A percentile compares a stretch with the other conserved stretches of the same genome.
phyloP scores from a whole-genome alignment of 2,888 invertebrate genomes.

The Dryococelus australis region DNA sequence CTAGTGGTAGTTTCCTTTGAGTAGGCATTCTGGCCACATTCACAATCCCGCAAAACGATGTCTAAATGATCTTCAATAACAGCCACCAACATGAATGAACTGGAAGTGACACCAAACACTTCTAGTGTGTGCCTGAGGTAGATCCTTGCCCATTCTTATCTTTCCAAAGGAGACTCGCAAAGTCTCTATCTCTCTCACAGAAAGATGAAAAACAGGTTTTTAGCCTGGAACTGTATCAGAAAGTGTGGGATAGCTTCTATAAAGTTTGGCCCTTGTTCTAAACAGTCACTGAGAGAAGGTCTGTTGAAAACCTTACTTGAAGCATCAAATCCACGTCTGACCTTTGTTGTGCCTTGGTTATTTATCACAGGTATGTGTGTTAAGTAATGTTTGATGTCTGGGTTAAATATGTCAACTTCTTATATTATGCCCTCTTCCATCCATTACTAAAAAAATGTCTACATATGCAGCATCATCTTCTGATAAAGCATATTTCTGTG shows the following conservation, averaged over 20 bases:
- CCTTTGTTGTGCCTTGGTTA: slow-evolving; percentile 38
- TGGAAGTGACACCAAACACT: slow-evolving; percentile 5
- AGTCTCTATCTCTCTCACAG: neutral
- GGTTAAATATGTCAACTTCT: neutral
- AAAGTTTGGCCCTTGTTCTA: slow-evolving; percentile 45
- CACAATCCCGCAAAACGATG: neutral
- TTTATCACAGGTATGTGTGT: slow-evolving; percentile 50
- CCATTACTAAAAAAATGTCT: neutral
- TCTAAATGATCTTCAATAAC: slow-evolving; percentile 38
- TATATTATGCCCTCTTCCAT: slow-evolving; percentile 4
- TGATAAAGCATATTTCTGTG: neutral
- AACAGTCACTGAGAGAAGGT: slow-evolving; percentile 48
- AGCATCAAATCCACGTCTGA: neutral
- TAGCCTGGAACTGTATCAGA: neutral
- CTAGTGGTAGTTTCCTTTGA: neutral
- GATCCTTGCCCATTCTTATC: neutral
- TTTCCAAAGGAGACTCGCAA: neutral
- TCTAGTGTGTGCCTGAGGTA: too few species aligned
- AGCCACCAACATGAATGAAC: slow-evolving; percentile 40
- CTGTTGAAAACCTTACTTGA: too few species aligned
- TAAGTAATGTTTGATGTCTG: slow-evolving; percentile 38
- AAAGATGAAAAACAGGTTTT: neutral
- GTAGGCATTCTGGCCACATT: neutral
- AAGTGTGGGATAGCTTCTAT: slow-evolving; percentile 22
- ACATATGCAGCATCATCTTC: neutral